Conservation (phyloP, 1,140 invertebrate species). For the Stegodyphus dumicola region DNA sequence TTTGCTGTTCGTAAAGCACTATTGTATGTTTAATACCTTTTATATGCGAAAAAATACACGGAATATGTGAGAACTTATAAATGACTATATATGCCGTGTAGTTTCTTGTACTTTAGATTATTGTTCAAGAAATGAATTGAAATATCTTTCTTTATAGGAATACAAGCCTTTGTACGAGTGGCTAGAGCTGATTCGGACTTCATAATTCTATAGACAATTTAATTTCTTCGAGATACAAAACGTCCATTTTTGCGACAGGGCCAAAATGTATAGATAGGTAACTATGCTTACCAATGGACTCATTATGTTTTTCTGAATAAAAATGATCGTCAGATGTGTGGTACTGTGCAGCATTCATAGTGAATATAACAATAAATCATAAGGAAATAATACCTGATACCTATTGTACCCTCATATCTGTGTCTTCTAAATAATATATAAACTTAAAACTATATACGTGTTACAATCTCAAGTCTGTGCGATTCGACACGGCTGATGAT, state of each 20-base stretch:
- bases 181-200: constrained; percentile 18
- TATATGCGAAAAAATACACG: no score
- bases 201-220: no score
- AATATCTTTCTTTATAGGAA: constrained; percentile 23
- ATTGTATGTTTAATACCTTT: no score
- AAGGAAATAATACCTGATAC: constrained; percentile 17
- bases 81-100: no score
- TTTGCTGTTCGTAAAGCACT: no score
- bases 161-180: constrained; percentile 4
- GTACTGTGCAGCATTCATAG: constrained; percentile 48
- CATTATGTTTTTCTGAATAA: not conserved
- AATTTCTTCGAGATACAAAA: constrained; percentile 29
- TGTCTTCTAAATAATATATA: constrained; percentile 28
- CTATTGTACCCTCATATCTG: constrained; percentile 43
- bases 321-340: constrained; percentile 13
- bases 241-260: constrained; percentile 57
- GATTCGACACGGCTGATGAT: constrained; percentile 22
- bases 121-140: no score
- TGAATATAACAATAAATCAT: constrained; percentile 9
- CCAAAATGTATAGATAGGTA: constrained; percentile 49
- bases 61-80: no score
- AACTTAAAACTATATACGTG: constrained; percentile 32
- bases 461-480: constrained; percentile 36
- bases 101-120: no score
- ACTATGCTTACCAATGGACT: not conserved